Base-by-base conservation (phyloP, 2,797 vertebrate species). In the Pogonophryne albipinna region DNA sequence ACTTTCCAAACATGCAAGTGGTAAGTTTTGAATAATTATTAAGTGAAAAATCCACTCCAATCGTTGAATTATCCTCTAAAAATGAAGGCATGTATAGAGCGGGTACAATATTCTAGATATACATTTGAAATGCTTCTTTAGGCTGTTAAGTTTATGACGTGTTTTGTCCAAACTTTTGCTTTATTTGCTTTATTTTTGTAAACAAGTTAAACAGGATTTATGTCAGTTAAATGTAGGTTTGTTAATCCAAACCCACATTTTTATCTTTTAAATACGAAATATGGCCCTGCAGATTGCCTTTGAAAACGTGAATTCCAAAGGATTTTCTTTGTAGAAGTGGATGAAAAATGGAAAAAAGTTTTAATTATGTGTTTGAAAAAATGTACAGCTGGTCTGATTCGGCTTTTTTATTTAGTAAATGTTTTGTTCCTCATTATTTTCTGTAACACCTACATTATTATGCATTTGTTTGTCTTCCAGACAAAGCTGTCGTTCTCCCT, bases 401-500 rank as follows among this genome's bases (percentile, higher is more conserved):
- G 20, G 11, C 2, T 45, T 19, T 16, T 4, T 16, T 10, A 20
- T 16, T 41, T 41, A 17, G 16, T 7, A 7, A 34, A 34, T 34
- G 34, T 66, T 51, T 19, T 20, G 6, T 27, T 55, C 7, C 0
- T 50, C 2, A n/a, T 61, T 9, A 41, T 46, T 49, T 57, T 11
- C 15, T 1, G 17, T 42, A 31, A 61, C 16, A 2, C 2, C 10
- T 55, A 50, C 14, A 19, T 14, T 62, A n/a, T 71, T 66, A 12
- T 75, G n/a, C 27, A 11, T 50, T 50, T 6, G n/a, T 17, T 71
- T 10, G 57, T 15, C 38, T 66, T 76, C 19, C 82, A 96, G 95
- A 58, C 88, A 15, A 95, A 95, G 71, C 65, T 93, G 52, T 94
- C 94, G 0, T 94, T 95, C 65, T 78, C 86, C 3, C 55, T 95